Conservation (phyloP, 2,797 vertebrate species). For the Thunnus albacares region DNA sequence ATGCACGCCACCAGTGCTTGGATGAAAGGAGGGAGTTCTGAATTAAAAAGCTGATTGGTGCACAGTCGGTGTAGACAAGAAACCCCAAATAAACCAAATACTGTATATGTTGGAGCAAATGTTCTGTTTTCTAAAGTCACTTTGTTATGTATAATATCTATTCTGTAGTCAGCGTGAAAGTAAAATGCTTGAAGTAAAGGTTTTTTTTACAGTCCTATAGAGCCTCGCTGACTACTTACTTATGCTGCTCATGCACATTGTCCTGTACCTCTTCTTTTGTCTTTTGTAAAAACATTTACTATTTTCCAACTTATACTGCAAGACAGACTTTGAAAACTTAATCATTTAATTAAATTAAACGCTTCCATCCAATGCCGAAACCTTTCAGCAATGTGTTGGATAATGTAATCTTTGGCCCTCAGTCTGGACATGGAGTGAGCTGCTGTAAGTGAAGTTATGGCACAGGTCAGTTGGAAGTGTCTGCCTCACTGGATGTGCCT, state of each 20-base stretch:
- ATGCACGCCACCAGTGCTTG: constrained; percentile 33
- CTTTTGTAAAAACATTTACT: not conserved
- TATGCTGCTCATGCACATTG: not conserved
- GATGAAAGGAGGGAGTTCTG: constrained; percentile 47
- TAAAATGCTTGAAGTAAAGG: not conserved
- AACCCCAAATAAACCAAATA: constrained; percentile 4
- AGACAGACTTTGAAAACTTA: not conserved
- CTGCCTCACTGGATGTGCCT: constrained; percentile 61
- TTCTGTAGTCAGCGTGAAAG: not conserved
- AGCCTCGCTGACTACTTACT: not conserved
- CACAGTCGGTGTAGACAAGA: constrained; percentile 13
- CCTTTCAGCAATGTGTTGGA: constrained; percentile 22
- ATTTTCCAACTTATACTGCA: constrained; percentile 26
- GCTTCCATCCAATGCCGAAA: constrained; percentile 29
- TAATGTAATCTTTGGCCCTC: constrained; percentile 45
- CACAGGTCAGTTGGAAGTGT: constrained; percentile 67
- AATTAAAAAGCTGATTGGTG: constrained; percentile 45
- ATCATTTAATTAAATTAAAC: constrained; percentile 36
- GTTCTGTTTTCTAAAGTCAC: not conserved
- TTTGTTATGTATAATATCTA: not conserved
- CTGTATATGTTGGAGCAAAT: not conserved
- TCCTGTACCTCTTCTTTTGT: not conserved
- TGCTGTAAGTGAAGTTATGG: constrained; percentile 52
- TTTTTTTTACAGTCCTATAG: constrained; percentile 1
- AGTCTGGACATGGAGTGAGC: constrained; percentile 33